Evolutionary conservation across 2,797 vertebrate genomes (phyloP).

Genomic region (Manis crassicaudata): DNA sequence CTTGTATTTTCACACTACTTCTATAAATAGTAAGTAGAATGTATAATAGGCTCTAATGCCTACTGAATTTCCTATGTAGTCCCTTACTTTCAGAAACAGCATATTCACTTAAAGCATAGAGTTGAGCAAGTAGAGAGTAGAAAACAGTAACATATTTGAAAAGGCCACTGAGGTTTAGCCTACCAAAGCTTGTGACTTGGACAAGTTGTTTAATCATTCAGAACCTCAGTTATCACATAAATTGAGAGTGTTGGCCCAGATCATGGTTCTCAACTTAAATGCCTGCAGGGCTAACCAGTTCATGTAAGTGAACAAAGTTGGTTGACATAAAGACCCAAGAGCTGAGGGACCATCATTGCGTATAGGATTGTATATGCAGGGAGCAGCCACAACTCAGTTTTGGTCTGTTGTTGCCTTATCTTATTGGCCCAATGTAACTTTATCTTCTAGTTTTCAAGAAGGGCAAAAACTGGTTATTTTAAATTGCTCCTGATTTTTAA

Average conservation of each 20-base stretch:
- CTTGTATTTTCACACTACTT: slow-evolving; percentile 9
- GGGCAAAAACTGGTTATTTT: slow-evolving; percentile 22
- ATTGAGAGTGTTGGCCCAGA: neutral
- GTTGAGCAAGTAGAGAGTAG: neutral
- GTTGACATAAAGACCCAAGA: slow-evolving; percentile 7
- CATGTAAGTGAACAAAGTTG: slow-evolving; percentile 44
- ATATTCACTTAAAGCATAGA: slow-evolving; percentile 45
- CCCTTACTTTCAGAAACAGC: slow-evolving; percentile 1
- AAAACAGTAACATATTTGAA: slow-evolving; percentile 17
- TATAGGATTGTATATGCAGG: neutral
- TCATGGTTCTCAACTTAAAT: neutral
- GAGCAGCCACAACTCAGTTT: neutral
- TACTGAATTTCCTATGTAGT: neutral
- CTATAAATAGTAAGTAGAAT: neutral
- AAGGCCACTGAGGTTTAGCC: neutral
- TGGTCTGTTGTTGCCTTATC: neutral
- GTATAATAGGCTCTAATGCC: neutral
- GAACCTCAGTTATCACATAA: neutral
- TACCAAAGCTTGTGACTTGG: neutral
- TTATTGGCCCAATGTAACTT: neutral
- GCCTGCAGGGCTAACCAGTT: neutral
- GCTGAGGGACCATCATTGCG: neutral
- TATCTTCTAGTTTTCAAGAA: slow-evolving; percentile 33
- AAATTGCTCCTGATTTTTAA: slow-evolving; percentile 34
- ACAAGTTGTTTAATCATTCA: slow-evolving; percentile 31